Base-by-base conservation (phyloP, 2,113 vertebrate species). In the Arenaria interpres region DNA sequence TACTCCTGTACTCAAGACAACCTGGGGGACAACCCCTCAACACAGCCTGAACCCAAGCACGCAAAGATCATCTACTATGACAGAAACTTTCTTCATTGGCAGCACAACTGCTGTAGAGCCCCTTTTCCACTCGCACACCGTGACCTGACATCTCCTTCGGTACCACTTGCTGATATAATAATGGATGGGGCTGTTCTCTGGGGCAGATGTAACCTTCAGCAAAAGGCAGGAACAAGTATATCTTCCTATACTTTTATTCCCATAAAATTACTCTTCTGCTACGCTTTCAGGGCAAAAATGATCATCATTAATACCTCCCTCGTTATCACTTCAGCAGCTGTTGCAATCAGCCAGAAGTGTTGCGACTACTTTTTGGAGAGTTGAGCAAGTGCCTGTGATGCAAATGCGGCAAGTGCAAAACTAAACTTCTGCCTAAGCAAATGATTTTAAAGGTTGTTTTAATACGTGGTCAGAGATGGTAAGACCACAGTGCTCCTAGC, bases 121-220 rank as follows among this genome's bases (percentile, higher is more conserved):
- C 51, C 14, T 37, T 53, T 64, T 23, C 78, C 32, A 71, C 28
- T 45, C 14, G 0, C 25, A 17, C 0, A 1, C 35, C 43, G 24
- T 22, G 81, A 35, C 45, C 43, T 35, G 53, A 18, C 19, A 5
- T 16, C 51, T 90, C n/a, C 51, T 17, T 6, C 51, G 16, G 41
- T 67, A 81, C 30, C 63, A 12, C 13, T 2, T 2, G 0, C 32
- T 23, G 60, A 33, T 48, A 33, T 6, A 78, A 48, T 51, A 39
- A 62, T 1, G 32, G 51, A 4, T 5, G 22, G 7, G 46, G 9
- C 16, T 33, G 2, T 7, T 21, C 59, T 33, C 30, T 3, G n/a
- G 33, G 35, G 63, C 45, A 87, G 37, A 60, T 12, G 13, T 30
- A 66, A 14, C 9, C 15, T 46, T 85, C 69, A 71, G 64, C 37